A percentile compares a stretch with the other conserved stretches of the same genome.
Conservation (phyloP, 2,113 vertebrate species). For the Sinocyclocheilus anophthalmus region DNA sequence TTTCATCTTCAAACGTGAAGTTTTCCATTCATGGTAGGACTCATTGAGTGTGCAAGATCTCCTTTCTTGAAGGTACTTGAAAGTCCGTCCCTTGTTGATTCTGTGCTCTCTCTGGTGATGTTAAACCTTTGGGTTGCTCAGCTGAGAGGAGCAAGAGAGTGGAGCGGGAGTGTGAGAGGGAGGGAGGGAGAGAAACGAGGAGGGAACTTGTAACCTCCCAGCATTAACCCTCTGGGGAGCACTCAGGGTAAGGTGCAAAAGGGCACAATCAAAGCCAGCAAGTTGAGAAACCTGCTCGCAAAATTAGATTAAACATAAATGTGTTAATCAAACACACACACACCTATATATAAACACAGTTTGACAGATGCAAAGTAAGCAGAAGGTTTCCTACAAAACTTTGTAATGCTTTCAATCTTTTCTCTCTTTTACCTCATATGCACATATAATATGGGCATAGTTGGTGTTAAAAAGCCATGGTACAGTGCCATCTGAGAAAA, state of each 20-base stretch:
- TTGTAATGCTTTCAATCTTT: not conserved
- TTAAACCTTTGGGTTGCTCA: constrained; percentile 4
- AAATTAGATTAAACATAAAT: constrained; percentile 6
- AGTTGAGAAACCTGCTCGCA: not conserved
- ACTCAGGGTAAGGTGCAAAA: constrained; percentile 71
- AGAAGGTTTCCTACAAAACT: not conserved
- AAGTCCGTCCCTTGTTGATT: constrained; percentile 11
- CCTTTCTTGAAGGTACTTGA: not conserved
- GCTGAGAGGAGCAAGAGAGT: constrained; percentile 16
- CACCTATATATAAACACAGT: constrained; percentile 25
- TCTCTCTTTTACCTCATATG: constrained; percentile 19
- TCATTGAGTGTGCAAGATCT: not conserved
- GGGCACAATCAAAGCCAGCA: constrained; percentile 44
- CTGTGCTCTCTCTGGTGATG: constrained; percentile 13
- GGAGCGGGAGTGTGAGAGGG: constrained; percentile 33
- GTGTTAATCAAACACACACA: constrained; percentile 42
- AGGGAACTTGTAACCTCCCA: constrained; percentile 63
- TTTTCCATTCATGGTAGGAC: constrained; percentile 14
- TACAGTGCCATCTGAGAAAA: not conserved
- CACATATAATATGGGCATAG: not conserved
- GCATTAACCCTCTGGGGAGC: constrained; percentile 65
- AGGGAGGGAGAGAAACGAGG: constrained; percentile 55
- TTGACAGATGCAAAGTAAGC: constrained; percentile 22
- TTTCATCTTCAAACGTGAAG: constrained; percentile 22
- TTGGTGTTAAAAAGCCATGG: constrained; percentile 10